phyloP scores from a whole-genome alignment of 2,113 vertebrate genomes.

The Siniperca chuatsi region DNA sequence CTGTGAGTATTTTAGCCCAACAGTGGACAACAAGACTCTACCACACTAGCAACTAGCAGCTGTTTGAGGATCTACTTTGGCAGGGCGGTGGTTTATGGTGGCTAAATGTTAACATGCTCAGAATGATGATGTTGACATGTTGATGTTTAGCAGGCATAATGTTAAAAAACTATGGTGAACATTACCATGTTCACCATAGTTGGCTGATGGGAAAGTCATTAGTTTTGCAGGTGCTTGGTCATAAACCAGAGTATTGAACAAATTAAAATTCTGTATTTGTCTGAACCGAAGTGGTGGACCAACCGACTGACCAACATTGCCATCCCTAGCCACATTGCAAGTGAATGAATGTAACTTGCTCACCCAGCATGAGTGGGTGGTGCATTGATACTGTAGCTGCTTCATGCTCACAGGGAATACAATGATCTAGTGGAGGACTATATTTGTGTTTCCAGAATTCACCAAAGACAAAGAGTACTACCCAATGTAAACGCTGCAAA shows the following conservation, averaged over 20 bases:
- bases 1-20: not conserved
- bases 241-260: not conserved
- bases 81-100: not conserved
- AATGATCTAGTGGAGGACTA: not conserved
- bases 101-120: not conserved
- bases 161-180: not conserved
- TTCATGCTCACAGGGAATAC: not conserved
- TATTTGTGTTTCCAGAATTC: not conserved
- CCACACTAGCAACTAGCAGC: not conserved
- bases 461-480: not conserved
- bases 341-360: not conserved
- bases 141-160: not conserved
- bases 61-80: not conserved
- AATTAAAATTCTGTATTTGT: not conserved
- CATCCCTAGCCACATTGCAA: not conserved
- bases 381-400: not conserved
- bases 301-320: not conserved
- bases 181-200: too few relatives aligned
- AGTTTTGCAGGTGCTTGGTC: not conserved
- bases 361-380: not conserved
- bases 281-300: not conserved
- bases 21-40: not conserved
- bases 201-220: not conserved
- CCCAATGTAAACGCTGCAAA: conserved; percentile 7
- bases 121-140: not conserved